These are phyloP conservation scores for Geopemphigus sp. DNA, from an alignment of 1,140 invertebrate species.

Conservation along the genomic window DNA sequence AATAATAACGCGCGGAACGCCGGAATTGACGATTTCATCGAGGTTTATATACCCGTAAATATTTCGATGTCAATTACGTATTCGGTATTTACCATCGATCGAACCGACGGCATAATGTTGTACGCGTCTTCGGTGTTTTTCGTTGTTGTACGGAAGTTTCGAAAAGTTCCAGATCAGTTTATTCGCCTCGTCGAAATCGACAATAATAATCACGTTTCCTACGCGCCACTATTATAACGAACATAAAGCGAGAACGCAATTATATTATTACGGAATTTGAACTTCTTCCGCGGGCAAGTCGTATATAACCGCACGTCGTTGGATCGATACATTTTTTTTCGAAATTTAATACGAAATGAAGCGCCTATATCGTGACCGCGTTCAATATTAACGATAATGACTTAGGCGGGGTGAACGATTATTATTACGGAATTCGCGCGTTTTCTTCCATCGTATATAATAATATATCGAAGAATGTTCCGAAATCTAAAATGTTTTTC, in stretches of 20 bases:
- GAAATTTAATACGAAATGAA: too few relatives aligned
- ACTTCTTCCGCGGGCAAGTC: background rate
- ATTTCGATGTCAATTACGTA: too few relatives aligned
- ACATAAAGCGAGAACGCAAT: background rate
- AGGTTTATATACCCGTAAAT: too few relatives aligned
- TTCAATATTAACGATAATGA: background rate
- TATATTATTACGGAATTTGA: conserved; percentile 5
- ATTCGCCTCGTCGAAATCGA: too few relatives aligned
- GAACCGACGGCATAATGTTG: too few relatives aligned
- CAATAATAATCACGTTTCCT: background rate
- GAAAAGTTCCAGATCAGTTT: too few relatives aligned
- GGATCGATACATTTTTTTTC: background rate
- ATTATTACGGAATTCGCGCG: background rate
- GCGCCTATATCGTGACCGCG: background rate
- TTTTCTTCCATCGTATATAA: background rate
- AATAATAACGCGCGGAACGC: too few relatives aligned
- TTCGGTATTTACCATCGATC: too few relatives aligned
- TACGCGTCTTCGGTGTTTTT: too few relatives aligned
- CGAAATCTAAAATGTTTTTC: background rate
- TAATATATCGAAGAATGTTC: conserved; percentile 13
- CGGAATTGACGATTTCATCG: too few relatives aligned
- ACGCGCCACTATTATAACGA: background rate
- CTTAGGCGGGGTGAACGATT: background rate
- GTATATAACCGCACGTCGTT: background rate
- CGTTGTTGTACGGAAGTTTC: too few relatives aligned